These are phyloP conservation scores for Mastomys coucha DNA, from an alignment of 2,113 vertebrate species.

Conservation along the genomic window DNA sequence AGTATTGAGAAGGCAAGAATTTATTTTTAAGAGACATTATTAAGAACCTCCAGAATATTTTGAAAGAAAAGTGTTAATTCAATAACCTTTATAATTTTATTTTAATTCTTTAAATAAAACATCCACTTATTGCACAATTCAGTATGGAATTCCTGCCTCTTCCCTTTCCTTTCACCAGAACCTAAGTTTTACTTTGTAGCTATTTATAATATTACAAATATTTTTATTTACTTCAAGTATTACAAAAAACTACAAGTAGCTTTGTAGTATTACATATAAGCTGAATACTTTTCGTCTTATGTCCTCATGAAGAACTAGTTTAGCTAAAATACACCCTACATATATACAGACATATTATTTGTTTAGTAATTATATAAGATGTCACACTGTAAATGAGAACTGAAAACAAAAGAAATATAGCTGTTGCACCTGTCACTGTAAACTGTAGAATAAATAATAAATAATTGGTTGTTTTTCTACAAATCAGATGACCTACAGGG, in stretches of 20 bases:
- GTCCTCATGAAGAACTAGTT: neutral
- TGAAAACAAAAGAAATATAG: neutral
- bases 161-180: neutral
- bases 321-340: neutral
- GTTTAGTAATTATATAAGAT: slow-evolving; percentile 16
- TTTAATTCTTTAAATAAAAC: neutral
- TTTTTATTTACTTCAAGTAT: too few relatives aligned
- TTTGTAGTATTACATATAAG: neutral
- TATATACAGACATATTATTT: neutral
- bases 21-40: neutral
- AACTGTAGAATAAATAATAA: neutral
- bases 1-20: neutral
- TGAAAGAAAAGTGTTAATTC: neutral
- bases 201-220: neutral
- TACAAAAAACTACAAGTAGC: too few relatives aligned
- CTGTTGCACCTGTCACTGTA: neutral
- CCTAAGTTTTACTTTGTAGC: neutral
- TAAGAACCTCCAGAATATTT: neutral
- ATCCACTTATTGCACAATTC: neutral
- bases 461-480: neutral
- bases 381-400: neutral
- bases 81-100: neutral
- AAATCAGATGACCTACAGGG: neutral
- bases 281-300: neutral
- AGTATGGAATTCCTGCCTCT: rapidly evolving